Evolutionary conservation across 1,140 invertebrate genomes (phyloP), one percentile per base, ranked within the genome.

Genomic region (Papilio polytes): DNA sequence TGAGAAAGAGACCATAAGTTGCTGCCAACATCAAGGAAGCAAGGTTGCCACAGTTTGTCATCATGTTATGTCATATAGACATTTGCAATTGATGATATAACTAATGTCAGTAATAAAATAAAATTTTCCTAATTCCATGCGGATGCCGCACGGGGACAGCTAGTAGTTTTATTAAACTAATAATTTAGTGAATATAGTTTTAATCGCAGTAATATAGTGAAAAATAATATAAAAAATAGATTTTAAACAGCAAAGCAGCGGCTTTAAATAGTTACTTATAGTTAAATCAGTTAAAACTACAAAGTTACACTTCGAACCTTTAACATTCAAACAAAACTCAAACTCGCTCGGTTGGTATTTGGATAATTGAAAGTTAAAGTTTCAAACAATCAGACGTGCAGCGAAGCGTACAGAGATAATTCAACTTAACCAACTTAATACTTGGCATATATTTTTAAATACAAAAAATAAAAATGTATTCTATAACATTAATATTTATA

Each of bases 241-340:
- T 31, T 31, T 66, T 31, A 31, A 66, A 66, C 1, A 66, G 26
- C 63, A 66, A 66, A 12, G 2, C 10, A 26, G 15, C 31, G 63
- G 13, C 4, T 66, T 31, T 31, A 26, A 2, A 12, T 63, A 66
- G 63, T 66, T 26, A 26, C 26, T 26, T 36, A 36, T 36, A n/a
- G 31, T 36, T 66, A 66, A 66, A 66, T 66, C 63, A 66, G 63
- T 66, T 66, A 66, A 63, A 31, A 66, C 63, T 66, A 66, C 63
- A 31, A 66, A 66, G 63, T 66, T 66, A 66, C 22, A 8, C 1
- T 26, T 66, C 63, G 63, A 66, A 66, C 22, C 22, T 66, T 66
- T 66, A 66, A 31, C 63, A 66, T 26, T 66, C 22, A 66, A 66
- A 26, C 63, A 66, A 66, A 66, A 66, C 63, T 7, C 63, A 66